Percentiles rank a stretch among this genome's conserved stretches.
Evolutionary conservation across 2,797 vertebrate species (phyloP).

Genomic region (Trematomus bernacchii): DNA sequence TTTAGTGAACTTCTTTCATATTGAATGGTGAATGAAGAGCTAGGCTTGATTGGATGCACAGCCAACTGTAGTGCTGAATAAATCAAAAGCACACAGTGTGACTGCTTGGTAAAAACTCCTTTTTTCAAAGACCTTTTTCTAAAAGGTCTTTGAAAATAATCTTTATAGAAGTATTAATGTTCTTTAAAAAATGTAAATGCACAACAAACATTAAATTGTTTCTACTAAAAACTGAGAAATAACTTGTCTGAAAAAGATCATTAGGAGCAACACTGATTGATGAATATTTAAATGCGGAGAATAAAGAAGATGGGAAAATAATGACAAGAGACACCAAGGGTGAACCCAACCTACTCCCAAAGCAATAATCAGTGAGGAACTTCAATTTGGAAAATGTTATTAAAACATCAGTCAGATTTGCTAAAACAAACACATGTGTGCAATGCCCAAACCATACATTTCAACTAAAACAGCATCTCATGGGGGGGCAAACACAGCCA

Average conservation of each 20-base stretch:
- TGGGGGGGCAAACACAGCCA: not conserved
- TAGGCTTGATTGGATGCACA: slow-evolving; percentile 4
- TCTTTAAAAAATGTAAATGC: slow-evolving; percentile 22
- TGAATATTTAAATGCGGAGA: slow-evolving; percentile 27
- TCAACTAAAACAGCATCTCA: slow-evolving; percentile 13
- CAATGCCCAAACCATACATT: slow-evolving; percentile 13
- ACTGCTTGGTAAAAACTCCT: slow-evolving; percentile 17
- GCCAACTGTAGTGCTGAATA: slow-evolving; percentile 27
- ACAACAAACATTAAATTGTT: slow-evolving; percentile 24
- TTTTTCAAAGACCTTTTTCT: slow-evolving; percentile 27
- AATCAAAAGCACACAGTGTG: slow-evolving; percentile 32
- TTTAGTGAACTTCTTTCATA: slow-evolving; percentile 39
- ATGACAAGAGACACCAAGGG: slow-evolving; percentile 5
- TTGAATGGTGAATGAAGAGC: slow-evolving; percentile 26
- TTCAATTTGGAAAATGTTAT: slow-evolving; percentile 14
- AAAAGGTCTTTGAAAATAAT: slow-evolving; percentile 26
- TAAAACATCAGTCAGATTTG: slow-evolving; percentile 17
- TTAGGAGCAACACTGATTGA: slow-evolving; percentile 21
- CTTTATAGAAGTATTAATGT: not conserved
- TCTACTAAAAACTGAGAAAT: slow-evolving; percentile 16
- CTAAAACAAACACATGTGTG: slow-evolving; percentile 11
- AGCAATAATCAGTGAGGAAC: slow-evolving; percentile 8
- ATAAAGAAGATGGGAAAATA: slow-evolving; percentile 1
- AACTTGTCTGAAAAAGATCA: slow-evolving; percentile 5
- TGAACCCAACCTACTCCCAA: slow-evolving; percentile 15